Conservation (phyloP, 2,888 invertebrate genomes). For the Cartodere bifasciata region DNA sequence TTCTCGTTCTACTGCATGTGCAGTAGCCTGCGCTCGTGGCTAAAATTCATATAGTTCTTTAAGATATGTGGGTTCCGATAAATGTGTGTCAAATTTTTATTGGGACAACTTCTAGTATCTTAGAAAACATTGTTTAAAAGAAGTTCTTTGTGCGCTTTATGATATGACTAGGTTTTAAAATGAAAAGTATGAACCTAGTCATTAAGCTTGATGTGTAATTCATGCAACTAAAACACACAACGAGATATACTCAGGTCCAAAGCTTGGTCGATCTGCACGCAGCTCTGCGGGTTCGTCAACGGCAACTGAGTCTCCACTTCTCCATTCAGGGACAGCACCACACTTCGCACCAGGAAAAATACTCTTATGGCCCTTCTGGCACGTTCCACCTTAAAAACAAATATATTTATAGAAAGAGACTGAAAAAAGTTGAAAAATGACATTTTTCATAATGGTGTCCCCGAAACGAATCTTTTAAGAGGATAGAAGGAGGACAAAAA, state of each 20-base stretch:
- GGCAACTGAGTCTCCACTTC: constrained; percentile 82
- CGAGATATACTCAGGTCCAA: constrained; percentile 79
- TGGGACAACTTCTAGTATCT: too few relatives aligned
- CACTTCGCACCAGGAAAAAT: constrained; percentile 76
- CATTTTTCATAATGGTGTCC: too few relatives aligned
- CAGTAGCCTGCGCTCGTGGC: too few relatives aligned
- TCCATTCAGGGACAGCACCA: constrained; percentile 66
- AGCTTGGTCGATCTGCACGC: constrained; percentile 87
- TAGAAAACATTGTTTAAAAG: too few relatives aligned
- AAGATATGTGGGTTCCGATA: too few relatives aligned
- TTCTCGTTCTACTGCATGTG: too few relatives aligned
- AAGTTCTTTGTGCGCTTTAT: too few relatives aligned
- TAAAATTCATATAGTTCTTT: too few relatives aligned
- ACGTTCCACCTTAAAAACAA: constrained; percentile 57
- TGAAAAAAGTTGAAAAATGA: too few relatives aligned
- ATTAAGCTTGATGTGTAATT: constrained; percentile 22
- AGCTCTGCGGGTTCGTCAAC: constrained; percentile 73
- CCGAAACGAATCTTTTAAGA: too few relatives aligned
- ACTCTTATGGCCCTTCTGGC: constrained; percentile 83
- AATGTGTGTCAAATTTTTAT: too few relatives aligned
- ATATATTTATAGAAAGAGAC: constrained; percentile 4
- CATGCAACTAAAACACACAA: constrained; percentile 33
- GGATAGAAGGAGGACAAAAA: too few relatives aligned
- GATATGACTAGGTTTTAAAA: constrained; percentile 19
- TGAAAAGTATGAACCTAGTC: constrained; percentile 8